Percentiles rank a stretch among this genome's conserved stretches.
Conservation (phyloP, 1,140 invertebrate genomes). For the Cotesia glomerata region DNA sequence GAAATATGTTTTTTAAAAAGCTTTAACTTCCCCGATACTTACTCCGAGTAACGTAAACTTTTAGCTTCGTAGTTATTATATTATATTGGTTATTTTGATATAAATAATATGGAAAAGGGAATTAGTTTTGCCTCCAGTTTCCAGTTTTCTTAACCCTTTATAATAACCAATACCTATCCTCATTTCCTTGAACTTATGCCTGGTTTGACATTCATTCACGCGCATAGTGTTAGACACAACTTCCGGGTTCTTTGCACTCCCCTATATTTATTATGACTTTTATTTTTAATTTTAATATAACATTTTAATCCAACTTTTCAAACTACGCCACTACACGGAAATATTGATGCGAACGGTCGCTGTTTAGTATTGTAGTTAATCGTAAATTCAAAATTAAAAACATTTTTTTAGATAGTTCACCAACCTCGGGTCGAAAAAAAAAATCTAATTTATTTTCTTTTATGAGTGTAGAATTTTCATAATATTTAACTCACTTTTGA, state of each 20-base stretch:
- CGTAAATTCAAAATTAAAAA: too few relatives aligned
- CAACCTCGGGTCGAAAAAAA: too few relatives aligned
- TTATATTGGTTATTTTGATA: not conserved
- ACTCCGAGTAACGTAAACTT: not conserved
- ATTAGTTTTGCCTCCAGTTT: constrained; percentile 9
- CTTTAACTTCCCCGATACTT: constrained; percentile 18
- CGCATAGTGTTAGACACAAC: constrained; percentile 6
- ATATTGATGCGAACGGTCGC: too few relatives aligned
- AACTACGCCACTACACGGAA: not conserved
- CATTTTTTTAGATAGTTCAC: too few relatives aligned
- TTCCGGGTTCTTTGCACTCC: constrained; percentile 19
- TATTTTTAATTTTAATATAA: not conserved
- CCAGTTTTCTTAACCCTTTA: constrained; percentile 13
- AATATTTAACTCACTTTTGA: too few relatives aligned
- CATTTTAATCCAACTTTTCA: not conserved
- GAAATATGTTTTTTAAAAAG: constrained; percentile 18
- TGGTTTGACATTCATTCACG: constrained; percentile 24
- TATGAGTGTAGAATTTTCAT: too few relatives aligned
- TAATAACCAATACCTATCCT: not conserved
- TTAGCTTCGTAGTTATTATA: not conserved
- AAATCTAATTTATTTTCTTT: too few relatives aligned
- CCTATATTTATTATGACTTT: not conserved
- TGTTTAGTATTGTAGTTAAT: too few relatives aligned
- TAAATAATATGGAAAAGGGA: not conserved
- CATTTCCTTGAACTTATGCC: constrained; percentile 22